Base-by-base conservation (phyloP, 2,888 invertebrate species). In the Phengaris arion region DNA sequence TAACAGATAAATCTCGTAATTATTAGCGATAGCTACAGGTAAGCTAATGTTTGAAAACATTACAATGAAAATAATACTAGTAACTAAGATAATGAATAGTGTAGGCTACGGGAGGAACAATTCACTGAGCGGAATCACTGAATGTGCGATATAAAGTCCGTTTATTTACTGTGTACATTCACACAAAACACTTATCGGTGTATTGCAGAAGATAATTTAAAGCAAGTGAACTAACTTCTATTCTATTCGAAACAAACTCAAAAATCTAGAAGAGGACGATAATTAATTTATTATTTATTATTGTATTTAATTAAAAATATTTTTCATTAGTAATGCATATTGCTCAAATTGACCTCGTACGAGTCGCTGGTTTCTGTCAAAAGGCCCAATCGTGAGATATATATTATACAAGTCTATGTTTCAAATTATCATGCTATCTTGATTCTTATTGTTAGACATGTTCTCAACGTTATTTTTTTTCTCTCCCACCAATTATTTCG, bases 401-500 rank as follows among this genome's bases (percentile, higher is more conserved):
- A 22, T 22, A 22, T 22, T 68, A 68, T 54, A 72, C 72, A 70
- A 70, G 70, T 70, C 70, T 72, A 72, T 72, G 72, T 52, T 72
- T 72, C 13, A 72, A 72, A 72, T 79, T 86, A 87, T 87, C 87
- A 79, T 80, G 74, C 81, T 83, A 87, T 89, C 88, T 85, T 81
- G 83, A 84, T 86, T 86, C 87, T 87, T 88, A 89, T 90, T 90
- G 89, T 90, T 86, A 79, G 78, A 80, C 80, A 68, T 74, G 78
- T 82, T 79, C 77, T 89, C 89, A 90, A 90, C 89, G 85, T 76
- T 80, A 76, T 80, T 83, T 83, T 64, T 85, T 85, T 83, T 82
- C 82, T 83, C 81, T 90, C 90, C 83, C 90, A 90, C 89, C 88
- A 85, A 85, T 83, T 83, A 83, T 83, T 84, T 83, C 78, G 79